Evolutionary conservation across 2,888 invertebrate species (phyloP).

Genomic region (Melieria omissa): DNA sequence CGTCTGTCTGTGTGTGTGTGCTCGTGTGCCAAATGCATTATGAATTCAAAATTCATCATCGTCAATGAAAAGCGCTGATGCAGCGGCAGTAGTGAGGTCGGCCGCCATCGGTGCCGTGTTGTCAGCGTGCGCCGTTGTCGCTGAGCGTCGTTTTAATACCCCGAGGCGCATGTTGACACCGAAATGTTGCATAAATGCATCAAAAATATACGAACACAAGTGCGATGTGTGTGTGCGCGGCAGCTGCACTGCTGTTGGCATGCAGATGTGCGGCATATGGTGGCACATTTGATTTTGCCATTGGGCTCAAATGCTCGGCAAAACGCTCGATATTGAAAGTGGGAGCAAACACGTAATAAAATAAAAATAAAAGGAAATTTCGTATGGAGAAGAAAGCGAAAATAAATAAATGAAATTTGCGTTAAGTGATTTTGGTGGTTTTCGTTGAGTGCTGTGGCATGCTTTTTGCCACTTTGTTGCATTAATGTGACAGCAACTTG

Average conservation of each 20-base stretch:
- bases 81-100: constrained; percentile 5
- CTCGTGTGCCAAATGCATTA: neutral
- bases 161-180: constrained; percentile 18
- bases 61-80: neutral
- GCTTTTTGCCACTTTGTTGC: too few species aligned
- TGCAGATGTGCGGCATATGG: too few species aligned
- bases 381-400: too few species aligned
- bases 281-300: neutral
- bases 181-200: neutral
- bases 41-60: constrained; percentile 6
- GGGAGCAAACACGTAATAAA: too few species aligned
- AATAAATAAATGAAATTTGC: too few species aligned
- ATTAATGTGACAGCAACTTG: too few species aligned
- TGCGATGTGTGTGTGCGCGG: neutral
- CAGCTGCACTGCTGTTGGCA: too few species aligned
- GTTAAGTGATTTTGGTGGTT: too few species aligned
- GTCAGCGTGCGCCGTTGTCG: neutral
- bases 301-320: neutral
- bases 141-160: constrained; percentile 9
- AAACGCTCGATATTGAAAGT: too few species aligned
- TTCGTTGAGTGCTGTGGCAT: too few species aligned
- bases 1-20: neutral
- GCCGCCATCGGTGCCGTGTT: neutral
- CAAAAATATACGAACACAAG: neutral
- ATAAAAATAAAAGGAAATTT: too few species aligned